phyloP scores from a whole-genome alignment of 2,888 invertebrate genomes.

The Lypha dubia region DNA sequence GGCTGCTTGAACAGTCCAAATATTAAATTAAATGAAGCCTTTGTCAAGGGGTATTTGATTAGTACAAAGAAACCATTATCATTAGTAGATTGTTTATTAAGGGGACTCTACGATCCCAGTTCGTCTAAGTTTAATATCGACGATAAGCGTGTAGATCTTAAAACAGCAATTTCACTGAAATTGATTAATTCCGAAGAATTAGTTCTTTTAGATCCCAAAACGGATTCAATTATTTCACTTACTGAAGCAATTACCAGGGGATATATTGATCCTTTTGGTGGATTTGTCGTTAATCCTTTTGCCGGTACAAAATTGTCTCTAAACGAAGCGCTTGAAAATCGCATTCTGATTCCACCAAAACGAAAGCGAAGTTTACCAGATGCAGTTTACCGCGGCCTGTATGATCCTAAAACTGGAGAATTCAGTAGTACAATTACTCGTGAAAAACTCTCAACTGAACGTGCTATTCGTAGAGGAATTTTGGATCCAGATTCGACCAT shows the following conservation, averaged over 20 bases:
- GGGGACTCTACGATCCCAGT: slow-evolving; percentile 90
- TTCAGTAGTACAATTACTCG: slow-evolving; percentile 92
- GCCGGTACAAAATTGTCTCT: slow-evolving; percentile 90
- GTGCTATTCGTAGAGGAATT: slow-evolving; percentile 92
- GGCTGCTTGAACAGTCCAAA: slow-evolving; percentile 89
- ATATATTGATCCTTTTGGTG: slow-evolving; percentile 90
- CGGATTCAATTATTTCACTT: slow-evolving; percentile 91
- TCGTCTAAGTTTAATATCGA: slow-evolving; percentile 89
- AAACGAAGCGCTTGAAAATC: slow-evolving; percentile 92
- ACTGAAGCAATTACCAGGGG: slow-evolving; percentile 90
- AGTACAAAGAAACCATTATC: slow-evolving; percentile 92
- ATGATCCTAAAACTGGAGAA: slow-evolving; percentile 92
- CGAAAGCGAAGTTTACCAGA: slow-evolving; percentile 93
- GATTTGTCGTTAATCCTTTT: slow-evolving; percentile 90
- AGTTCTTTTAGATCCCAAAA: slow-evolving; percentile 91
- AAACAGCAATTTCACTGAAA: slow-evolving; percentile 89
- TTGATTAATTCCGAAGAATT: slow-evolving; percentile 90
- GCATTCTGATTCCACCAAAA: slow-evolving; percentile 91
- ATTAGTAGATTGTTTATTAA: slow-evolving; percentile 91
- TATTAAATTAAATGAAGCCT: slow-evolving; percentile 90
- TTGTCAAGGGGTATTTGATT: slow-evolving; percentile 91
- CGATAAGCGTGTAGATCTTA: slow-evolving; percentile 87
- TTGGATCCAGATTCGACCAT: slow-evolving; percentile 94
- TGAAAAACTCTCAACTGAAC: slow-evolving; percentile 91
- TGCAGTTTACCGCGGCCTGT: slow-evolving; percentile 95